phyloP scores from a whole-genome alignment of 1,140 invertebrate genomes.

The Lucilia sericata region DNA sequence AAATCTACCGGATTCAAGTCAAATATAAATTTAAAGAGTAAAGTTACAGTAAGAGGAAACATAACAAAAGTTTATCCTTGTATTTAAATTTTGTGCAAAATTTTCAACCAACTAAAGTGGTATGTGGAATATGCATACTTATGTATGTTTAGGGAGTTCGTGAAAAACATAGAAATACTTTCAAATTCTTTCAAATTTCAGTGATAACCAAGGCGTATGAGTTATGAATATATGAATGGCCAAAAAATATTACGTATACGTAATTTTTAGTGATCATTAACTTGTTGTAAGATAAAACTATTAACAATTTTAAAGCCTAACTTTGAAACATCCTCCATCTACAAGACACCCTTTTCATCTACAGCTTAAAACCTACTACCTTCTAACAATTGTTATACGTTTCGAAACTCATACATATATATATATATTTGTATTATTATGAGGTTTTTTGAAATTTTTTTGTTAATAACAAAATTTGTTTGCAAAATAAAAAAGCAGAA shows the following conservation, averaged over 20 bases:
- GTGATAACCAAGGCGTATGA: too few species aligned
- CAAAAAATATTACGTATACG: too few species aligned
- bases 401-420: background rate
- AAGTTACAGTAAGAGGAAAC: constrained; percentile 10
- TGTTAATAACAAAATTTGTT: background rate
- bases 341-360: background rate
- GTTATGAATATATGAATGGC: too few species aligned
- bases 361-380: background rate
- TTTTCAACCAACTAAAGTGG: background rate
- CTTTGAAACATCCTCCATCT: too few species aligned
- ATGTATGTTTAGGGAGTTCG: background rate
- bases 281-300: too few species aligned
- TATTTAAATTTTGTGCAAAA: background rate
- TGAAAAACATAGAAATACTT: background rate
- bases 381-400: background rate
- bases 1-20: background rate
- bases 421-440: background rate
- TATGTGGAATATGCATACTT: too few species aligned
- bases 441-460: background rate
- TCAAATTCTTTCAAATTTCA: background rate
- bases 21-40: constrained; percentile 13
- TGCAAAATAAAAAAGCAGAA: constrained; percentile 1
- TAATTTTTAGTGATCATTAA: too few species aligned
- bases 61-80: constrained; percentile 1
- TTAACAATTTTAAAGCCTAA: too few species aligned